Evolutionary conservation across 1,140 invertebrate species (phyloP).

Genomic region (Drosophila novamexicana): DNA sequence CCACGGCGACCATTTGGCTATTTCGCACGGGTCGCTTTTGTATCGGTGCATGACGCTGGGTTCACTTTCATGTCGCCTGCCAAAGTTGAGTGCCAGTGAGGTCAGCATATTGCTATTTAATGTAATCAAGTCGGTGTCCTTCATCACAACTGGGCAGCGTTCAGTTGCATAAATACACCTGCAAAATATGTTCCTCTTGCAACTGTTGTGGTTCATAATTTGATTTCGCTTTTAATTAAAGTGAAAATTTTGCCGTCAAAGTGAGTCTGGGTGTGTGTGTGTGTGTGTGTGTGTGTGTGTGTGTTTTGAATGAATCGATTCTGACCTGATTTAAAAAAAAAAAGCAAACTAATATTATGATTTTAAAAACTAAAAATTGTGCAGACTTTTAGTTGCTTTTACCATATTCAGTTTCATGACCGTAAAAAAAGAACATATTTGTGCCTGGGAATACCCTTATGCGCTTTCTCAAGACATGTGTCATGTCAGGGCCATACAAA

Average conservation of each 20-base stretch:
- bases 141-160: slow-evolving; percentile 3
- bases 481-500: slow-evolving; percentile 44
- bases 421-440: slow-evolving; percentile 2
- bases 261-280: neutral
- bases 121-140: slow-evolving; percentile 22
- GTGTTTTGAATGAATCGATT: no score
- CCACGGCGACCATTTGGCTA: no score
- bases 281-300: no score
- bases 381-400: neutral
- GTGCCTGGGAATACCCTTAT: slow-evolving; percentile 39
- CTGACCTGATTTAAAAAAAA: no score
- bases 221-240: slow-evolving; percentile 8
- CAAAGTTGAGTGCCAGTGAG: slow-evolving; percentile 27
- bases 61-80: slow-evolving; percentile 3
- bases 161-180: slow-evolving; percentile 27
- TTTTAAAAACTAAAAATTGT: neutral
- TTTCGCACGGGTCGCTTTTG: no score
- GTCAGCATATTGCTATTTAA: slow-evolving; percentile 35
- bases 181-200: no score
- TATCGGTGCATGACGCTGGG: neutral
- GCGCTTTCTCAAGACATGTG: slow-evolving; percentile 34
- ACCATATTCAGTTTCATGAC: neutral
- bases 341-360: no score
- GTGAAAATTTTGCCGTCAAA: neutral
- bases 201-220: slow-evolving; percentile 3